Percentiles rank a stretch among this genome's conserved stretches.
Conservation (phyloP, 2,113 vertebrate genomes). For the Sula dactylatra region DNA sequence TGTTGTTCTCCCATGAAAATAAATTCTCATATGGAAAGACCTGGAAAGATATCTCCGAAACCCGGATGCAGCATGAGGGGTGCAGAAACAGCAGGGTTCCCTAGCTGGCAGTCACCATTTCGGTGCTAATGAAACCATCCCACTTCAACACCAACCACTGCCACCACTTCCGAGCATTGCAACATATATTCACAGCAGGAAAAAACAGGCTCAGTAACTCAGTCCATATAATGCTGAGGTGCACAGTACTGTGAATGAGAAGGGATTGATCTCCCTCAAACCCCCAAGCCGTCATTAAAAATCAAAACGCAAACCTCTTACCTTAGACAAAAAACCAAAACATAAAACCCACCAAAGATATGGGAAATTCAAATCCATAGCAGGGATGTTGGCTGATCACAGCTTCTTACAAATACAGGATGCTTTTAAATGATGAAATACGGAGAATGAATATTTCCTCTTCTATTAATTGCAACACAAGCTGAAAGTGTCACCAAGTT, state of each 20-base stretch:
- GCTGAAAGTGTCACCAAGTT: background rate
- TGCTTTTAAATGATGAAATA: constrained; percentile 56
- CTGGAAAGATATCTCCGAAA: background rate
- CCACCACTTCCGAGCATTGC: constrained; percentile 45
- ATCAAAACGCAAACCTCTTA: background rate
- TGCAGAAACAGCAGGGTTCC: background rate
- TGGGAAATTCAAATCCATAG: background rate
- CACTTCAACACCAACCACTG: background rate
- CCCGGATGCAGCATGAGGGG: fast-evolving
- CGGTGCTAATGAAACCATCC: background rate
- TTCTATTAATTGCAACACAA: constrained; percentile 31
- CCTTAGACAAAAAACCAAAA: background rate
- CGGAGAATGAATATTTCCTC: constrained; percentile 42
- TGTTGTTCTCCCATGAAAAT: background rate
- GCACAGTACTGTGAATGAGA: background rate
- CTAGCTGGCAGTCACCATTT: background rate
- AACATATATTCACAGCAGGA: constrained; percentile 1
- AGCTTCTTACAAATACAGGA: constrained; percentile 48
- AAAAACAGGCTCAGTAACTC: background rate
- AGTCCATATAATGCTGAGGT: background rate
- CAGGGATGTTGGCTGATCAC: background rate
- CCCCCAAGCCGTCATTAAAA: background rate
- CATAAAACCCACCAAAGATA: background rate
- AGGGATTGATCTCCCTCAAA: background rate
- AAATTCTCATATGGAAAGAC: background rate